A percentile compares a stretch with the other conserved stretches of the same genome.
Conservation (phyloP, 2,888 invertebrate genomes). For the Operophtera brumata region DNA sequence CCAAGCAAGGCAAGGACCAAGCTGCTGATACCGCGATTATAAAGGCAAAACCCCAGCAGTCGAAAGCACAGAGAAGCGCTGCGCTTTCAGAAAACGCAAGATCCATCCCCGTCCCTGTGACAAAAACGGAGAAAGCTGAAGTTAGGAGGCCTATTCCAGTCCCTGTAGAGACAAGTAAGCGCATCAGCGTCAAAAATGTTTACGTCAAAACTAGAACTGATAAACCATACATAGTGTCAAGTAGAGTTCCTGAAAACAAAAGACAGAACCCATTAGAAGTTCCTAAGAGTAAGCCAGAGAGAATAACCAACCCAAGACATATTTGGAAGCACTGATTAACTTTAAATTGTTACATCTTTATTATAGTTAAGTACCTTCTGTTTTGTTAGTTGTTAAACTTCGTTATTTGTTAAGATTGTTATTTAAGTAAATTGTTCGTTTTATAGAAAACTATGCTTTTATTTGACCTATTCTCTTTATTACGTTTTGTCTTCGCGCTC, state of each 20-base stretch:
- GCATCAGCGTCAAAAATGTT: constrained; percentile 43
- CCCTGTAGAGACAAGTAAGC: constrained; percentile 41
- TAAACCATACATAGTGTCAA: constrained; percentile 46
- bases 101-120: constrained; percentile 39
- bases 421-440: constrained; percentile 24
- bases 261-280: constrained; percentile 41
- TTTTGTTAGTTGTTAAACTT: constrained; percentile 20
- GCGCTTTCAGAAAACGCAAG: constrained; percentile 45
- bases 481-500: too few species aligned
- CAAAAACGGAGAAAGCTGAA: constrained; percentile 43
- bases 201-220: constrained; percentile 41
- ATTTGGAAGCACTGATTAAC: constrained; percentile 52
- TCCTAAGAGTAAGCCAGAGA: constrained; percentile 42
- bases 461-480: too few species aligned
- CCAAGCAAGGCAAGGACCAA: constrained; percentile 40
- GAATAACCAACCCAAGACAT: constrained; percentile 49
- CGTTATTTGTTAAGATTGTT: constrained; percentile 32
- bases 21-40: neutral
- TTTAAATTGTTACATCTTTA: constrained; percentile 32
- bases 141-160: constrained; percentile 37
- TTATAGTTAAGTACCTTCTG: constrained; percentile 20
- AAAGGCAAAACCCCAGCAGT: neutral
- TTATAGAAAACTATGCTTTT: too few species aligned
- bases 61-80: constrained; percentile 14
- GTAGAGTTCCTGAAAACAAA: constrained; percentile 39